Evolutionary conservation across 1,140 invertebrate species (phyloP).

Genomic region (Rhyacophila brunnea): DNA sequence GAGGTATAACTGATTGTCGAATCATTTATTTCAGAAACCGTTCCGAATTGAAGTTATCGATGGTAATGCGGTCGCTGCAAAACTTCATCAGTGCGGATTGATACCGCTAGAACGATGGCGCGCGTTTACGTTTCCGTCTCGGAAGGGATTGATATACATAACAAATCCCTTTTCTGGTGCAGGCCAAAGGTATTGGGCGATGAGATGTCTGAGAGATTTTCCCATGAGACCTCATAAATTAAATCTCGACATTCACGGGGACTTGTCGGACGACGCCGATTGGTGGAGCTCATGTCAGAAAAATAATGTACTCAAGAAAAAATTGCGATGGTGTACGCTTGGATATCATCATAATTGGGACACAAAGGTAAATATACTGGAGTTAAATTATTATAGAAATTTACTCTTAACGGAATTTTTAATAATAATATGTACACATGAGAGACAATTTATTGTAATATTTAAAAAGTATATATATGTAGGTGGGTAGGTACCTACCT

Average conservation of each 20-base stretch:
- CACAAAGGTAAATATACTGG: slow-evolving; percentile 75
- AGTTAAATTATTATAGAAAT: too few species aligned
- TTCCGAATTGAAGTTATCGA: too few species aligned
- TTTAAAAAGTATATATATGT: too few species aligned
- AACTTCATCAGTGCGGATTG: slow-evolving; percentile 44
- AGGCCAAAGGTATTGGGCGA: slow-evolving; percentile 82
- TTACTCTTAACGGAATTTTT: too few species aligned
- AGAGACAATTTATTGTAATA: too few species aligned
- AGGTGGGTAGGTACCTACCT: too few species aligned
- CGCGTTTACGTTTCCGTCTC: slow-evolving; percentile 54
- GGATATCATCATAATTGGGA: slow-evolving; percentile 97
- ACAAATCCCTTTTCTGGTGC: slow-evolving; percentile 76
- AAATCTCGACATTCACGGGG: slow-evolving; percentile 68
- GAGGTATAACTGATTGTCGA: too few species aligned
- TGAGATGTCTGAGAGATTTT: slow-evolving; percentile 74
- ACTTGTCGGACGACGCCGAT: slow-evolving; percentile 44
- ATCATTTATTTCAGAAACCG: too few species aligned
- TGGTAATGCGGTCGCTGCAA: too few species aligned
- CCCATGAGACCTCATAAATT: slow-evolving; percentile 72
- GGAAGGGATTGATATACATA: slow-evolving; percentile 75
- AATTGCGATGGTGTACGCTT: slow-evolving; percentile 87
- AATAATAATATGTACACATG: too few species aligned
- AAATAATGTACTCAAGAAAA: slow-evolving; percentile 52
- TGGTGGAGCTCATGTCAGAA: slow-evolving; percentile 49
- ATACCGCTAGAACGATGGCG: slow-evolving; percentile 56